Conservation (phyloP, 2,797 vertebrate genomes). For the Alauda arvensis region DNA sequence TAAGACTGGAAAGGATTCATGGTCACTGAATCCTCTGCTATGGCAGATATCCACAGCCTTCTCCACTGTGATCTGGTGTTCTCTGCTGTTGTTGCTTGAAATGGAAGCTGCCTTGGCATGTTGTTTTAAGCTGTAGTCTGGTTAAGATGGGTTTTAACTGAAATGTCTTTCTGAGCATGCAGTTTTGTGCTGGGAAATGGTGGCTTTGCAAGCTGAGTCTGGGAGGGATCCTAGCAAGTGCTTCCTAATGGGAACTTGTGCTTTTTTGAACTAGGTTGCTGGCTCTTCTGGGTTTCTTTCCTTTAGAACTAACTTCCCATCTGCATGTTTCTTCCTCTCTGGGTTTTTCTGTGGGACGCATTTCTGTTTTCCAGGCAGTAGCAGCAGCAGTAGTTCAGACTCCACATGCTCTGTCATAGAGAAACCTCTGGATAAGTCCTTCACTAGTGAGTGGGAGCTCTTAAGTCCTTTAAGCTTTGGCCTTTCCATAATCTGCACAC, state of each 20-base stretch:
- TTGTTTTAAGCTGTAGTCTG: not conserved
- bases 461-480: conserved; percentile 73
- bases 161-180: conserved; percentile 30
- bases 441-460: conserved; percentile 89
- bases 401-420: conserved; percentile 83
- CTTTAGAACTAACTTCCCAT: conserved; percentile 63
- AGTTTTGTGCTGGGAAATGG: not conserved
- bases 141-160: not conserved
- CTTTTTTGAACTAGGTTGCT: conserved; percentile 26
- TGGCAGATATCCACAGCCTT: conserved; percentile 28
- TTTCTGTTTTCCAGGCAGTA: conserved; percentile 86
- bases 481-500: conserved; percentile 66
- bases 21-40: conserved; percentile 24
- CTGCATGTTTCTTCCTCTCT: conserved; percentile 66
- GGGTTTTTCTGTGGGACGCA: conserved; percentile 67
- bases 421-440: conserved; percentile 84
- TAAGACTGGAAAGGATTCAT: not conserved
- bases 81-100: conserved; percentile 31
- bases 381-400: conserved; percentile 85
- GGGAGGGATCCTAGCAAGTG: conserved; percentile 32
- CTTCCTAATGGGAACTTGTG: conserved; percentile 7
- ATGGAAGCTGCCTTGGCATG: conserved; percentile 37
- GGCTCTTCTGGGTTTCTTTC: conserved; percentile 31
- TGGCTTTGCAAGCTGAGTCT: conserved; percentile 42
- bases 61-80: not conserved